phyloP scores from a whole-genome alignment of 1,140 invertebrate species.

The Drosophila simulans region DNA sequence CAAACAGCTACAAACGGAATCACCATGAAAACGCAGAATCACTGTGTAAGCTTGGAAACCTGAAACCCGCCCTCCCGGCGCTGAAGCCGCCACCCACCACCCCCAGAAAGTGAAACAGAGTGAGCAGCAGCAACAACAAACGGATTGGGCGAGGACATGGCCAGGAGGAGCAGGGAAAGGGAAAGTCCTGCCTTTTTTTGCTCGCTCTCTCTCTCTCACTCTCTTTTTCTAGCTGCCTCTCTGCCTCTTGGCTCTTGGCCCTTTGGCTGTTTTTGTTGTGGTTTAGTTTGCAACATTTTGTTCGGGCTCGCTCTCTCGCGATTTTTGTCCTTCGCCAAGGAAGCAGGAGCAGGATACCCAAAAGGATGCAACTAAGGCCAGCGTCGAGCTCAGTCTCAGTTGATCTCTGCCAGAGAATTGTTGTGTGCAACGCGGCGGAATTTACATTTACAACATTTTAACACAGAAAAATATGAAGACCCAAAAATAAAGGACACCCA shows the following conservation, averaged over 20 bases:
- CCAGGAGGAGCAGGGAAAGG: slow-evolving; percentile 45
- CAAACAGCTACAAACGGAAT: slow-evolving; percentile 25
- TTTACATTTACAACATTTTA: slow-evolving; percentile 43
- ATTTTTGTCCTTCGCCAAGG: slow-evolving; percentile 46
- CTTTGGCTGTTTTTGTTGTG: slow-evolving; percentile 73
- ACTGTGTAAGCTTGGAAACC: slow-evolving; percentile 64
- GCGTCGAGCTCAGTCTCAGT: slow-evolving; percentile 68
- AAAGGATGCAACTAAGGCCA: slow-evolving; percentile 62
- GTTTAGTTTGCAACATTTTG: slow-evolving; percentile 53
- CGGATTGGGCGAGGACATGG: slow-evolving; percentile 69
- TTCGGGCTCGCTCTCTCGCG: slow-evolving; percentile 34
- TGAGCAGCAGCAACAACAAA: slow-evolving; percentile 56
- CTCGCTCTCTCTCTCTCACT: slow-evolving; percentile 12
- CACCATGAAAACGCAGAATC: slow-evolving; percentile 80
- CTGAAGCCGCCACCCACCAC: background rate
- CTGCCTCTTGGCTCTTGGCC: slow-evolving; percentile 22
- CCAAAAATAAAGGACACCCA: slow-evolving; percentile 25
- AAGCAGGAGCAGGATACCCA: slow-evolving; percentile 23
- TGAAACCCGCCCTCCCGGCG: background rate
- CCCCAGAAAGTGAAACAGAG: slow-evolving; percentile 72
- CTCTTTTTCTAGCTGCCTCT: slow-evolving; percentile 3
- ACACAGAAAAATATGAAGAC: slow-evolving; percentile 16
- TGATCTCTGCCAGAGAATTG: slow-evolving; percentile 82
- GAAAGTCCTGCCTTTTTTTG: slow-evolving; percentile 56
- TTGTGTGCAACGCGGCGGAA: slow-evolving; percentile 79